Base-by-base conservation (phyloP, 2,888 invertebrate species). In the Sesamia inferens region DNA sequence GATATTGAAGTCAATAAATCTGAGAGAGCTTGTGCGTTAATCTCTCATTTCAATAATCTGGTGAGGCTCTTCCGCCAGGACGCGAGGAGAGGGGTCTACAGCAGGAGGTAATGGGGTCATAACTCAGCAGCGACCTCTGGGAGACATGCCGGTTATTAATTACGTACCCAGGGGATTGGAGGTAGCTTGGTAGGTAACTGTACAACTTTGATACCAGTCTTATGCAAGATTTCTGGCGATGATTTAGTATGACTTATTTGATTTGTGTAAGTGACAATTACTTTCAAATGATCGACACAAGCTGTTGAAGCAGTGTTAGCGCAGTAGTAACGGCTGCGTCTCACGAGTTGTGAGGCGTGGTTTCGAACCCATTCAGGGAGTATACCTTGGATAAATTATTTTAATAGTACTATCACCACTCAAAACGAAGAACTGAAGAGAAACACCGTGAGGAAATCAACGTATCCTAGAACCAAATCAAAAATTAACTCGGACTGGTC, bases 31-130 rank as follows among this genome's bases (percentile, higher is more conserved):
- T 68, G 70, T 68, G 71, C 74, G 85, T 86, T 86, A 86, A 86
- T 86, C 86, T 85, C 85, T 86, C 81, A 86, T 86, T 86, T 86
- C 86, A 86, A 86, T 86, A 86, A 86, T 83, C 87, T 75, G 67
- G 74, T 64, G 64, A 68, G 79, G 76, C 74, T 62, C 76, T 48
- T 61, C 76, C 42, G 24, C 76, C n/a, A 76, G 65, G 64, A 58
- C 42, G 51, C 48, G 47, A 48, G 44, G 44, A 31, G 71, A 48
- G 71, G 66, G 76, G 75, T 65, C 71, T 55, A 16, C 51, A 24
- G 19, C 59, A 76, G 75, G 62, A 70, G 65, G 73, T 86, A 86
- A 86, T 86, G 75, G 87, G 58, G 63, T 74, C 44, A 86, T 86
- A 86, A 86, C 86, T 86, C 85, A 86, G 58, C 63, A 67, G 69